Conservation (phyloP, 1,140 invertebrate genomes). For the Achroia grisella region DNA sequence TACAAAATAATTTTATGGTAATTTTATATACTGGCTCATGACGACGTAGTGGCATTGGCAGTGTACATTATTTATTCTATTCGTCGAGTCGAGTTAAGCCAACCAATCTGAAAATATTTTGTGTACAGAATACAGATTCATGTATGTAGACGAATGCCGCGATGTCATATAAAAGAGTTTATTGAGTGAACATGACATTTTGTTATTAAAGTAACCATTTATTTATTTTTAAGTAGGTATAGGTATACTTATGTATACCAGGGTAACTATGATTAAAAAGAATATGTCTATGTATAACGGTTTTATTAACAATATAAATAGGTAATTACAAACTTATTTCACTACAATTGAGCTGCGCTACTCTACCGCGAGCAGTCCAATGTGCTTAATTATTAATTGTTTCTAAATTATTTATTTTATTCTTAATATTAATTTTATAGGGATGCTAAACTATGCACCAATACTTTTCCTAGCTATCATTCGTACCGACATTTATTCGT, state of each 20-base stretch:
- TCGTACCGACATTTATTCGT: background rate
- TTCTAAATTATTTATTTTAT: conserved; percentile 20
- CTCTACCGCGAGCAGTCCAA: conserved; percentile 68
- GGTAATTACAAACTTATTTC: conserved; percentile 66
- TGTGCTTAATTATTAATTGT: conserved; percentile 29
- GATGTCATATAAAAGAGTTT: too few relatives aligned
- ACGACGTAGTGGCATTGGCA: too few relatives aligned
- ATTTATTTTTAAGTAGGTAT: background rate
- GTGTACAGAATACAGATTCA: too few relatives aligned
- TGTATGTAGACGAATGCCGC: too few relatives aligned
- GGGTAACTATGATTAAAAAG: conserved; percentile 16
- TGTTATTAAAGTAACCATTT: background rate
- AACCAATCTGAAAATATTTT: too few relatives aligned
- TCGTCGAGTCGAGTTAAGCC: too few relatives aligned
- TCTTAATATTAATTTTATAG: conserved; percentile 10
- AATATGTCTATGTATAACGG: conserved; percentile 55
- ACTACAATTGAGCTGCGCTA: conserved; percentile 71
- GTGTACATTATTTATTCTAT: too few relatives aligned
- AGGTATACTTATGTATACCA: background rate
- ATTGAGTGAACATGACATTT: conserved; percentile 3
- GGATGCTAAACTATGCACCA: conserved; percentile 45
- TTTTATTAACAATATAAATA: conserved; percentile 74
- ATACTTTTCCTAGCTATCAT: conserved; percentile 29
- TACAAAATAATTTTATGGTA: too few relatives aligned
- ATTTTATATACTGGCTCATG: too few relatives aligned